Conservation (phyloP, 2,888 invertebrate genomes). For the Volucella bombylans region DNA sequence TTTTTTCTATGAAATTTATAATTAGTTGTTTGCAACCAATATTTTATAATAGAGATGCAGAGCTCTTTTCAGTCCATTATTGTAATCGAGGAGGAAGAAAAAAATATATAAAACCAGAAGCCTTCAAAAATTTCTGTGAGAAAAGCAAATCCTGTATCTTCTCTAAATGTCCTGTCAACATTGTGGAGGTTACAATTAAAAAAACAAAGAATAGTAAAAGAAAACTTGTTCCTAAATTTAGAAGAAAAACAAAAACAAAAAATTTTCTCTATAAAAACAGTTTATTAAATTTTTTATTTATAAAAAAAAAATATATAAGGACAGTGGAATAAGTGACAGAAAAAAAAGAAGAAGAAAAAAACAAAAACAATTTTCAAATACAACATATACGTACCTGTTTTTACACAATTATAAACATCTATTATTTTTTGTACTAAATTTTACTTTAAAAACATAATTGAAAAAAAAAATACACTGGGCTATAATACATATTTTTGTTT, state of each 20-base stretch:
- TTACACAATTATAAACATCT: slow-evolving; percentile 71
- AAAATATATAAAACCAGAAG: no score
- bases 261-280: slow-evolving; percentile 7
- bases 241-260: slow-evolving; percentile 29
- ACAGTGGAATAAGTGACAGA: slow-evolving; percentile 44
- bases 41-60: no score
- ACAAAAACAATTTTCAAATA: slow-evolving; percentile 31
- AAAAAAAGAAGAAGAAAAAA: slow-evolving; percentile 21
- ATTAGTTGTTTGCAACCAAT: no score
- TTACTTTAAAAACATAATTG: slow-evolving; percentile 36
- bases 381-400: slow-evolving; percentile 72
- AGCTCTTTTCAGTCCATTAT: no score
- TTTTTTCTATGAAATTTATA: no score
- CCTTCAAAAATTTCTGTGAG: neutral
- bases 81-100: no score
- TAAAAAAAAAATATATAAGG: slow-evolving; percentile 26
- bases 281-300: slow-evolving; percentile 16
- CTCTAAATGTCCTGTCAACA: neutral
- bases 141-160: neutral
- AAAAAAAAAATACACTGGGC: slow-evolving; percentile 40
- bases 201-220: slow-evolving; percentile 3
- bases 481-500: slow-evolving; percentile 28
- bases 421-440: slow-evolving; percentile 48
- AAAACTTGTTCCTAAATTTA: slow-evolving; percentile 59
- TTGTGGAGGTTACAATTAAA: neutral